Base-by-base conservation (phyloP, 1,140 invertebrate species). In the Frieseomelitta varia region DNA sequence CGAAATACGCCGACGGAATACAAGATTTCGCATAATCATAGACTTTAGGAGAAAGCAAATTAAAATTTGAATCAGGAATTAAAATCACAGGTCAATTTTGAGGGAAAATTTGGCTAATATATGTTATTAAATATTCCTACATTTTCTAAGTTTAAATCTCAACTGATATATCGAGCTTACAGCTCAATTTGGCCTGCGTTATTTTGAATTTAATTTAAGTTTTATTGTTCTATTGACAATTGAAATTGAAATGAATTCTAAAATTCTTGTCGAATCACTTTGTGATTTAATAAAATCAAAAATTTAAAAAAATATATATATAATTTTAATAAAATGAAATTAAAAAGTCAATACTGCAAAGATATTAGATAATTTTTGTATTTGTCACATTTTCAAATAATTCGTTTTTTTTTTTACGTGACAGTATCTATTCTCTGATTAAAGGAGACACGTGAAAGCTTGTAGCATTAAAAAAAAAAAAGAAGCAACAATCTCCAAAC, bases 1-100 rank as follows among this genome's bases (percentile, higher is more conserved):
- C 56, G 39, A 55, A 80, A 30, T 68, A 75, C 73, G 71, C 67
- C 24, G 61, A 39, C 24, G 27, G 75, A 87, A 87, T 27, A 79
- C 68, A 68, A 58, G 65, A 85, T 65, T 34, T 77, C n/a, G 56
- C 73, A 87, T 85, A 87, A 88, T 81, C 67, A 30, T 53, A 34
- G 21, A 27, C 67, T 71, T 67, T 21, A 58, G 53, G 47, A 34
- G 34, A 85, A 71, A 79, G 78, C 86, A 88, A 91, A 92, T 92
- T 92, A 90, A 81, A 87, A 91, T 83, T 88, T 82, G 76, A 72
- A 86, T 88, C 39, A 87, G 91, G 88, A n/a, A 27, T 65, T 11
- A 19, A 34, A 67, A 67, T 67, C 6, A 34, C 17, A 73, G 84
- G 88, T 55, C 73, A 56, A 34, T 65, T 24, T 47, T 51, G 2